Conservation (phyloP, 2,888 invertebrate genomes). For the Didymodactylos carnosus region DNA sequence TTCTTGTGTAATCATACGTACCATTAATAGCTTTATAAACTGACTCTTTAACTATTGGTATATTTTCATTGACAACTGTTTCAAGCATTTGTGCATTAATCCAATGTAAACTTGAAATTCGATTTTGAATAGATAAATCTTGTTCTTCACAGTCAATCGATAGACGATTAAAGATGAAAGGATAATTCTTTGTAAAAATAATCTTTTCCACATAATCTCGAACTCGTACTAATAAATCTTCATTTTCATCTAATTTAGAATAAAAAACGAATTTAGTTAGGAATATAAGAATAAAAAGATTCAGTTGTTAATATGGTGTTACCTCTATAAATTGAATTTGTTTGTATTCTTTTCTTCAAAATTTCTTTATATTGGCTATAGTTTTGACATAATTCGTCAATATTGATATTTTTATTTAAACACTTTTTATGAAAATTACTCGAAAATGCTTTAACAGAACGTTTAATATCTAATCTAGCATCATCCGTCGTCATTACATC, state of each 20-base stretch:
- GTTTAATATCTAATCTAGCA: background rate
- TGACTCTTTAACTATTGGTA: constrained; percentile 60
- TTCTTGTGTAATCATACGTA: too few relatives aligned
- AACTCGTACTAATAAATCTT: background rate
- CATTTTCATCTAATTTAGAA: background rate
- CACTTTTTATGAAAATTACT: background rate
- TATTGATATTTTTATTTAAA: background rate
- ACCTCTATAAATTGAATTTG: background rate
- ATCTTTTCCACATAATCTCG: background rate
- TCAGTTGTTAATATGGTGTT: background rate
- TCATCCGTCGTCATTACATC: background rate
- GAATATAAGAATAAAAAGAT: background rate
- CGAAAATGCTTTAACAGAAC: background rate
- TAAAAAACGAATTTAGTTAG: background rate
- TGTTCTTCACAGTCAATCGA: constrained; percentile 71
- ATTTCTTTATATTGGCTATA: background rate
- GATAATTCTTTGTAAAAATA: background rate
- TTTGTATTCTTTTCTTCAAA: background rate
- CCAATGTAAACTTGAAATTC: constrained; percentile 87
- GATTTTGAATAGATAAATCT: constrained; percentile 71
- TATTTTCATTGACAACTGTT: constrained; percentile 66
- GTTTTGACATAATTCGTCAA: background rate
- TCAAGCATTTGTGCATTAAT: constrained; percentile 79
- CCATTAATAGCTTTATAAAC: constrained; percentile 82
- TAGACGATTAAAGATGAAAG: background rate